Evolutionary conservation across 2,113 vertebrate genomes (phyloP).

Genomic region (Ictalurus furcatus): DNA sequence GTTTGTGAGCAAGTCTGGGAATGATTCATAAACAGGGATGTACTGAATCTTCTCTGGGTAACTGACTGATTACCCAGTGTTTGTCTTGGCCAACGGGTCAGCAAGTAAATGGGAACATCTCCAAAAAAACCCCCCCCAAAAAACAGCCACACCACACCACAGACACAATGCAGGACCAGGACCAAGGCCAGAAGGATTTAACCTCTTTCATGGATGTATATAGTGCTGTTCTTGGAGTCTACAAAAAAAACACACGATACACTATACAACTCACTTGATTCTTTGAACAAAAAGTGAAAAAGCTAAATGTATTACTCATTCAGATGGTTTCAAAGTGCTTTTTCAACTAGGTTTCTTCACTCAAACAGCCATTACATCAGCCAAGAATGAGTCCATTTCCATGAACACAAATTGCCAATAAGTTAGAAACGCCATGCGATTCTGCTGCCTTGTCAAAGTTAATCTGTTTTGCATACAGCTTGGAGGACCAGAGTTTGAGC

Average conservation of each 20-base stretch:
- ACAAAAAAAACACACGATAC: neutral
- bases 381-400: neutral
- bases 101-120: neutral
- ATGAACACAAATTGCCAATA: conserved; percentile 4
- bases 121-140: neutral
- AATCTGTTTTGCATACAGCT: neutral
- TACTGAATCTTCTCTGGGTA: neutral
- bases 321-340: neutral
- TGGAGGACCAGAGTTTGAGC: neutral
- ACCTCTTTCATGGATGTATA: neutral
- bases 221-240: neutral
- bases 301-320: neutral
- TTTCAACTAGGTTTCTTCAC: neutral
- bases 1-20: neutral
- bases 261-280: neutral
- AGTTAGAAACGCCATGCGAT: conserved; percentile 1
- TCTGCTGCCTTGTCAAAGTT: conserved; percentile 10
- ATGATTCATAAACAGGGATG: neutral
- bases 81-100: neutral
- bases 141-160: neutral
- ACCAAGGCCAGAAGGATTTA: neutral
- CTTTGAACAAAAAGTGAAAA: neutral
- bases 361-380: conserved; percentile 10
- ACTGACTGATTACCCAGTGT: neutral
- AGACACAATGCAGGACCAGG: neutral